A percentile compares a stretch with the other conserved stretches of the same genome.
phyloP scores from a whole-genome alignment of 2,113 vertebrate genomes.

The Alectura lathami region DNA sequence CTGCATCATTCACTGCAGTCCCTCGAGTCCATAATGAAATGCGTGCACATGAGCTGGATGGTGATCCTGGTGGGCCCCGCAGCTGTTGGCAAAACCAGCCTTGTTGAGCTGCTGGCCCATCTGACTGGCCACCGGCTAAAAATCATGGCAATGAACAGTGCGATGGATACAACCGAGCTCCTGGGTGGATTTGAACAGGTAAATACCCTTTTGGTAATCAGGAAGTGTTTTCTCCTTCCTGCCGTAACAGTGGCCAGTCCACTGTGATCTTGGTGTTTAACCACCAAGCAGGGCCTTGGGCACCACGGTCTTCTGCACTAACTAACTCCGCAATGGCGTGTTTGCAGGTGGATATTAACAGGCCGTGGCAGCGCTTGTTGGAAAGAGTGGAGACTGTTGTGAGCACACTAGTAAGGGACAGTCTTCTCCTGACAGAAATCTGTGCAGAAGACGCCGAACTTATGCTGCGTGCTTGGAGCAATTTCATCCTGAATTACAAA shows the following conservation, averaged over 20 bases:
- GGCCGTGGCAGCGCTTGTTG: conserved; percentile 90
- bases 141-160: conserved; percentile 96
- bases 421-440: conserved; percentile 85
- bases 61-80: conserved; percentile 92
- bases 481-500: conserved; percentile 86
- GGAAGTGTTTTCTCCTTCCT: not conserved
- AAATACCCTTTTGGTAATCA: not conserved
- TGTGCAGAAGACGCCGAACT: conserved; percentile 90
- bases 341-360: conserved; percentile 87
- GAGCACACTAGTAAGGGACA: conserved; percentile 83
- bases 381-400: conserved; percentile 85
- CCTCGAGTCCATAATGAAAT: conserved; percentile 95
- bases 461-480: conserved; percentile 90
- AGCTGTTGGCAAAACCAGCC: conserved; percentile 91
- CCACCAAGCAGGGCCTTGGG: not conserved
- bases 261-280: not conserved
- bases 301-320: not conserved
- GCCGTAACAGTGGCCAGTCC: not conserved
- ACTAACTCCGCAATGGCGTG: not conserved
- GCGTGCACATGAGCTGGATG: conserved; percentile 97
- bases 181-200: conserved; percentile 98
- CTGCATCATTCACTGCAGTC: conserved; percentile 88
- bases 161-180: conserved; percentile 96
- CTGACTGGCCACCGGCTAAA: conserved; percentile 89
- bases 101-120: conserved; percentile 90